Evolutionary conservation across 2,113 vertebrate genomes (phyloP).

Genomic region (Oryzias melastigma): DNA sequence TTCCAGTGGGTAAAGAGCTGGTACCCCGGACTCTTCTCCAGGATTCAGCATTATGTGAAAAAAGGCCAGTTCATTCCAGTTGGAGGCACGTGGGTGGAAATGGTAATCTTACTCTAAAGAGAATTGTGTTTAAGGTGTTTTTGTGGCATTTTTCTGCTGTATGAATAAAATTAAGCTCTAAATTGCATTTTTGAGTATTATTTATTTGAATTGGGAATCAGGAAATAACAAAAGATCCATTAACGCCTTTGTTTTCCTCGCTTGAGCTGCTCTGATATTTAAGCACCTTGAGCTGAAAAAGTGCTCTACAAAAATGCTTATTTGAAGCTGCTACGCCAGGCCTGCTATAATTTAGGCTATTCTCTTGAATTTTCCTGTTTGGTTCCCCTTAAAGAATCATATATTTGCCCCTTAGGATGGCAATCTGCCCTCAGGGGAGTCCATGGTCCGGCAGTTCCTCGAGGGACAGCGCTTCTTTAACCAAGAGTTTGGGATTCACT

Average conservation of each 20-base stretch:
- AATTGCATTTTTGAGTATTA: no score
- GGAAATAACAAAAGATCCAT: no score
- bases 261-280: no score
- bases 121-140: not conserved
- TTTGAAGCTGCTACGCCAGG: no score
- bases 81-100: constrained; percentile 96
- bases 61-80: constrained; percentile 88
- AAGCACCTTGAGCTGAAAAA: no score
- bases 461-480: constrained; percentile 92
- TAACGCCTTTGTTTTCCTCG: no score
- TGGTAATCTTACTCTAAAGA: constrained; percentile 80
- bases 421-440: constrained; percentile 93
- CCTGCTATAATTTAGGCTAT: not conserved
- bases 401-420: constrained; percentile 82
- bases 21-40: constrained; percentile 84
- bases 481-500: constrained; percentile 86
- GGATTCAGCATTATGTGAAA: constrained; percentile 79
- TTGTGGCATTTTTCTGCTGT: no score
- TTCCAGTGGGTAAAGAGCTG: constrained; percentile 88
- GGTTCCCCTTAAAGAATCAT: not conserved
- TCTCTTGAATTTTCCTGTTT: not conserved
- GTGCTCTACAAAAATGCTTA: no score
- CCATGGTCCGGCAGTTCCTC: constrained; percentile 95
- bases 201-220: no score
- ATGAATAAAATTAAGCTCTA: no score